phyloP scores from a whole-genome alignment of 2,888 invertebrate genomes.

The Acronicta leporina region DNA sequence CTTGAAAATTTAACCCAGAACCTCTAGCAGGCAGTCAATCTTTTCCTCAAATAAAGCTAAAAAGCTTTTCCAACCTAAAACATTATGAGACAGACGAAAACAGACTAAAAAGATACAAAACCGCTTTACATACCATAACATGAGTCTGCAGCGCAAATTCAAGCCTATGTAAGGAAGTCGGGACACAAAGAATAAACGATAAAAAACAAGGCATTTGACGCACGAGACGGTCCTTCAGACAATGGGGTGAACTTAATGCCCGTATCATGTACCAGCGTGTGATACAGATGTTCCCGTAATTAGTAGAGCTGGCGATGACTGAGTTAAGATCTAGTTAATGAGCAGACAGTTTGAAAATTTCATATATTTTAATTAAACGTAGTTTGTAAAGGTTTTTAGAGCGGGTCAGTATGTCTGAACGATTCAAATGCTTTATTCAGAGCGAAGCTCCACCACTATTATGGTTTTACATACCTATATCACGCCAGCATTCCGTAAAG shows the following conservation, averaged over 20 bases:
- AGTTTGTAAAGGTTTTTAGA: constrained; percentile 19
- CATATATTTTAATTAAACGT: constrained; percentile 44
- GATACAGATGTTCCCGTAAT: constrained; percentile 72
- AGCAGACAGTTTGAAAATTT: constrained; percentile 50
- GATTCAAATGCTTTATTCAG: too few species aligned
- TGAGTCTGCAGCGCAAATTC: constrained; percentile 34
- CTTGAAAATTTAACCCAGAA: too few species aligned
- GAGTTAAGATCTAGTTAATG: constrained; percentile 56
- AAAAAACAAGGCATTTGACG: constrained; percentile 82
- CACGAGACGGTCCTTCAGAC: constrained; percentile 82
- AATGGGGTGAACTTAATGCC: constrained; percentile 81
- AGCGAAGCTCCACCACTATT: too few species aligned
- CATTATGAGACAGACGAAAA: constrained; percentile 10
- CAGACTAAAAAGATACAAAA: constrained; percentile 10
- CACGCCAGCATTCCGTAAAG: too few species aligned
- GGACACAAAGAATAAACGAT: constrained; percentile 73
- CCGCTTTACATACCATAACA: constrained; percentile 29
- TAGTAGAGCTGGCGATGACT: constrained; percentile 61
- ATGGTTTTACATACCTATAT: too few species aligned
- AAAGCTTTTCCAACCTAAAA: constrained; percentile 14
- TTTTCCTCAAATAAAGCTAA: too few species aligned
- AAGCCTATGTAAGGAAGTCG: constrained; percentile 39
- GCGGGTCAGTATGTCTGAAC: neutral
- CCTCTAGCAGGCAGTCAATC: too few species aligned
- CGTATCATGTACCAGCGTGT: constrained; percentile 71